Conservation (phyloP, 2,888 invertebrate genomes). For the Agrochola macilenta region DNA sequence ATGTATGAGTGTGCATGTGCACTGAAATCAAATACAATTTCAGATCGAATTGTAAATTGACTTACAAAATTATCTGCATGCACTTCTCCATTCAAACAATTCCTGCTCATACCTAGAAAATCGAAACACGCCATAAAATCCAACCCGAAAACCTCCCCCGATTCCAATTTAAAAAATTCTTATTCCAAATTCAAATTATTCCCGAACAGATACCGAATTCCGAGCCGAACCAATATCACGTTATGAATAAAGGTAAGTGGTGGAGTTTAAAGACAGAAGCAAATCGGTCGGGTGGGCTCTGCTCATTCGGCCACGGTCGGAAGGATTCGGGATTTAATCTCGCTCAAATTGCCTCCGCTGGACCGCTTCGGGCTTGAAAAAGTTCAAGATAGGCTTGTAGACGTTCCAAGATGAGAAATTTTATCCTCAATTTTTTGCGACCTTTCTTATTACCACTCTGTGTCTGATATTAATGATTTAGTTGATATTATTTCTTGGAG, state of each 20-base stretch:
- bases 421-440: conserved; percentile 69
- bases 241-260: conserved; percentile 74
- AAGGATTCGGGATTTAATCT: conserved; percentile 77
- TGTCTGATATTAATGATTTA: conserved; percentile 63
- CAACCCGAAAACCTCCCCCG: conserved; percentile 44
- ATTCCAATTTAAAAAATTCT: conserved; percentile 66
- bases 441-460: conserved; percentile 70
- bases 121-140: conserved; percentile 59
- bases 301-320: conserved; percentile 72
- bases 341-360: conserved; percentile 76
- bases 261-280: conserved; percentile 68
- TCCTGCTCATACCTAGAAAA: conserved; percentile 40
- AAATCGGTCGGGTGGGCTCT: conserved; percentile 64
- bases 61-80: conserved; percentile 1
- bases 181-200: conserved; percentile 71
- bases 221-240: conserved; percentile 68
- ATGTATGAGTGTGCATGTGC: background rate
- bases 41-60: conserved; percentile 15
- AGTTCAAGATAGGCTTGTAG: conserved; percentile 70
- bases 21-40: background rate
- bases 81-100: conserved; percentile 5
- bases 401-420: conserved; percentile 71
- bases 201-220: conserved; percentile 69
- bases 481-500: conserved; percentile 39
- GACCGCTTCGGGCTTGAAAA: conserved; percentile 70